Evolutionary conservation across 2,797 vertebrate genomes (phyloP), one percentile per base, ranked within the genome.

Genomic region (Lacerta agilis): DNA sequence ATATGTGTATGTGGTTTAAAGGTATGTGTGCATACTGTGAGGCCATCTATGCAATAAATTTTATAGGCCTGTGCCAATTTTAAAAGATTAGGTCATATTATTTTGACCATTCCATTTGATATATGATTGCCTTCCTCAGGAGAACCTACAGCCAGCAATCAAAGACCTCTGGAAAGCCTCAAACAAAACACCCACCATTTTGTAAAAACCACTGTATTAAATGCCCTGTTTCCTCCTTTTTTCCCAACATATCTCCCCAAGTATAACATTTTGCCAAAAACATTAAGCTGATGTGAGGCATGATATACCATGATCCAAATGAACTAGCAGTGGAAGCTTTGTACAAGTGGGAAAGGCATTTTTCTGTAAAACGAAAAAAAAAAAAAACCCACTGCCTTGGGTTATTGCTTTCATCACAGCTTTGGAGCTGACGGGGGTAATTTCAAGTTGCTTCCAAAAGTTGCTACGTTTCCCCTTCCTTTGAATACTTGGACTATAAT

Each of bases 171-270:
- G 5, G 83, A 61, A 2, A 79, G 1, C 6, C 18, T 75, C n/a
- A 79, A 61, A 75, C 15, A n/a, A 64, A 27, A 45, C 8, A 61
- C 20, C 9, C n/a, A n/a, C 64, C 1, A 36, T 1, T 29, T 69
- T 76, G 43, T 45, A n/a, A 49, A 36, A 71, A 9, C 1, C 36
- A 36, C 8, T 33, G 1, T 33, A 73, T 61, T 61, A 61, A 58
- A 79, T 79, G 58, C 0, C 10, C 0, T 33, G 7, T 64, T 45
- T 6, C 0, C 15, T 66, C 79, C 87, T 75, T 2, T 78, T n/a
- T 2, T 43, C 2, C 2, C n/a, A 81, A 0, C 1, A 1, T 75
- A 38, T 64, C 33, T 69, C 5, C 0, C 1, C 27, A 75, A 71
- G 0, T 33, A 55, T 81, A 38, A 29, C 23, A 66, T 27, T 43